Conservation (phyloP, 2,797 vertebrate genomes). For the Pseudomugil gertrudae region DNA sequence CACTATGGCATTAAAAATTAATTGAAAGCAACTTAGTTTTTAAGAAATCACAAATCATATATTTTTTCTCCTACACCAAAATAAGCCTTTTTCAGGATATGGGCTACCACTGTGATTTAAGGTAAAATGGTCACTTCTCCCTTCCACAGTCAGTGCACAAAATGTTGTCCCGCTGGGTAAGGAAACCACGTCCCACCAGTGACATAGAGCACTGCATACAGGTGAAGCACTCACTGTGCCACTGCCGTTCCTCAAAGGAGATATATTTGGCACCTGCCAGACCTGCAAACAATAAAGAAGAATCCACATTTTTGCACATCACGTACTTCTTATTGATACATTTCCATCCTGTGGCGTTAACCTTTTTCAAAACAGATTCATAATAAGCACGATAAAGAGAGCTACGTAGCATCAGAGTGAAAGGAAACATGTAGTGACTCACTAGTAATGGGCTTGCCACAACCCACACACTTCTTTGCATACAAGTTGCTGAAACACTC, state of each 20-base stretch:
- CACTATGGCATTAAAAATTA: background rate
- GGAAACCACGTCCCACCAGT: constrained; percentile 90
- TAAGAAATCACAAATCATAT: no score
- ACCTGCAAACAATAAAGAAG: constrained; percentile 77
- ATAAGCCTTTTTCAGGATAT: background rate
- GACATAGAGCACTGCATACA: constrained; percentile 88
- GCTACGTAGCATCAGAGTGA: constrained; percentile 14
- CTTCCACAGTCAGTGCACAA: constrained; percentile 90
- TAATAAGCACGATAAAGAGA: constrained; percentile 7
- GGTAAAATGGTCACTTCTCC: constrained; percentile 73
- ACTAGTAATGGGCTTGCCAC: constrained; percentile 91
- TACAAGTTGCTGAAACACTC: constrained; percentile 92
- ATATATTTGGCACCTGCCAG: constrained; percentile 90
- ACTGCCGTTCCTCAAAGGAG: constrained; percentile 94
- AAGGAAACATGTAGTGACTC: constrained; percentile 67
- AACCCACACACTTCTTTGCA: constrained; percentile 91
- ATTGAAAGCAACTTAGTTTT: background rate
- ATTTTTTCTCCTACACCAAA: no score
- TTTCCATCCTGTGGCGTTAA: constrained; percentile 11
- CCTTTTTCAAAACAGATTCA: background rate
- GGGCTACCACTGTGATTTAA: constrained; percentile 8
- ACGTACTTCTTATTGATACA: no score
- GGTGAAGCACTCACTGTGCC: constrained; percentile 95
- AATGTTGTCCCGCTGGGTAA: constrained; percentile 86
- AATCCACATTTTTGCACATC: constrained; percentile 2